Evolutionary conservation across 2,797 vertebrate genomes (phyloP).

Genomic region (Hypotaenidia okinawae): DNA sequence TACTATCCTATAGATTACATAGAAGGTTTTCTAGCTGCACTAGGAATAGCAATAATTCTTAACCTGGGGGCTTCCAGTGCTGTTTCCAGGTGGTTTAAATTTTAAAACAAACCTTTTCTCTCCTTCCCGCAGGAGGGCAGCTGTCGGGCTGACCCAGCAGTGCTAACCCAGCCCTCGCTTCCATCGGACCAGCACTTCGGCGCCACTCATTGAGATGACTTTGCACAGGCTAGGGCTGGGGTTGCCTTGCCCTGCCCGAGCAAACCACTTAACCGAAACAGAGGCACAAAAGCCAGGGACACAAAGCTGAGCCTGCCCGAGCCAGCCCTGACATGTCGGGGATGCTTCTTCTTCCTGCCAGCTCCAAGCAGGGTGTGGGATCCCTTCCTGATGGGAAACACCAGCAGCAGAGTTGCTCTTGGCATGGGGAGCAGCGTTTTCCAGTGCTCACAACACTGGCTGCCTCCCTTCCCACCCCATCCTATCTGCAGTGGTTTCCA

Average conservation of each 20-base stretch:
- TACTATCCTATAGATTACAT: not conserved
- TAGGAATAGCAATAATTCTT: conserved; percentile 16
- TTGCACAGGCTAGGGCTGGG: not conserved
- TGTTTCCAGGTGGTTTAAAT: conserved; percentile 2
- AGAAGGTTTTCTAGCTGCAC: not conserved
- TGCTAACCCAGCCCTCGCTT: not conserved
- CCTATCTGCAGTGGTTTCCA: not conserved
- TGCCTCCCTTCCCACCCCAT: not conserved
- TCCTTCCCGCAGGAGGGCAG: not conserved
- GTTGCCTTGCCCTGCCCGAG: not conserved
- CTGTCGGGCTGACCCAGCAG: not conserved
- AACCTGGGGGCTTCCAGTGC: not conserved
- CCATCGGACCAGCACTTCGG: not conserved
- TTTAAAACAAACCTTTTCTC: conserved; percentile 25
- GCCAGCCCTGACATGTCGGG: not conserved
- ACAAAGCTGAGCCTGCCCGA: not conserved
- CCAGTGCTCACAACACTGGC: not conserved
- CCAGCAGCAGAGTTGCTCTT: not conserved
- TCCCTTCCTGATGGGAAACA: not conserved
- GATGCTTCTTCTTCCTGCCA: not conserved
- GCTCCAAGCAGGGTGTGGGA: not conserved
- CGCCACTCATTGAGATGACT: not conserved
- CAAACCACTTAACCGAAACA: not conserved
- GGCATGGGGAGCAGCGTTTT: not conserved
- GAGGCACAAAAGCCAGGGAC: not conserved